Conservation (phyloP, 2,797 vertebrate species). For the Acipenser oxyrinchus region DNA sequence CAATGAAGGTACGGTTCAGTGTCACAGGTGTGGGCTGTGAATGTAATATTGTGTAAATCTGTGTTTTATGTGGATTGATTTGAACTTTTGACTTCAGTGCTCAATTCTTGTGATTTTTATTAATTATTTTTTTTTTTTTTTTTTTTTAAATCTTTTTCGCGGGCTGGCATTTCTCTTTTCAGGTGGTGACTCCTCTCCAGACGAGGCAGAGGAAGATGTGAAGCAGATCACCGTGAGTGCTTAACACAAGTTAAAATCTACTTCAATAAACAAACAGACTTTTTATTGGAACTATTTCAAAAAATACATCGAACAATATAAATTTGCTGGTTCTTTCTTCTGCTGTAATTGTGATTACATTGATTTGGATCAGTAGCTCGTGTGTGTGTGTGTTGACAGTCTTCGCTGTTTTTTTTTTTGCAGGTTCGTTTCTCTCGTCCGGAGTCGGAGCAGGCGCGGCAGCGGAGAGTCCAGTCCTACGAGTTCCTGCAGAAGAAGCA, state of each 20-base stretch:
- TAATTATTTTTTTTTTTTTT: background rate
- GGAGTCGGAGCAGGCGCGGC: slow-evolving; percentile 88
- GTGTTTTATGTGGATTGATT: no score
- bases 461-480: slow-evolving; percentile 87
- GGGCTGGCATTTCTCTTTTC: slow-evolving; percentile 22
- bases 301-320: background rate
- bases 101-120: background rate
- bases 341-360: no score
- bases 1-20: slow-evolving; percentile 69
- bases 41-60: background rate
- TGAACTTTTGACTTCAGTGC: no score
- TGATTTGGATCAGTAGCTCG: no score
- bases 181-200: slow-evolving; percentile 98
- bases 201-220: slow-evolving; percentile 89
- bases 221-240: slow-evolving; percentile 88
- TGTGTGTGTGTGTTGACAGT: background rate
- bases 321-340: no score
- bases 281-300: no score
- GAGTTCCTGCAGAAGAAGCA: slow-evolving; percentile 97
- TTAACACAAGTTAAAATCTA: no score
- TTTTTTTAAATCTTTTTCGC: background rate
- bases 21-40: background rate
- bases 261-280: no score
- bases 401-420: no score
- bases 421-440: slow-evolving; percentile 91